These are phyloP conservation scores for Dioctria rufipes DNA, from an alignment of 2,888 invertebrate genomes.

Conservation along the genomic window DNA sequence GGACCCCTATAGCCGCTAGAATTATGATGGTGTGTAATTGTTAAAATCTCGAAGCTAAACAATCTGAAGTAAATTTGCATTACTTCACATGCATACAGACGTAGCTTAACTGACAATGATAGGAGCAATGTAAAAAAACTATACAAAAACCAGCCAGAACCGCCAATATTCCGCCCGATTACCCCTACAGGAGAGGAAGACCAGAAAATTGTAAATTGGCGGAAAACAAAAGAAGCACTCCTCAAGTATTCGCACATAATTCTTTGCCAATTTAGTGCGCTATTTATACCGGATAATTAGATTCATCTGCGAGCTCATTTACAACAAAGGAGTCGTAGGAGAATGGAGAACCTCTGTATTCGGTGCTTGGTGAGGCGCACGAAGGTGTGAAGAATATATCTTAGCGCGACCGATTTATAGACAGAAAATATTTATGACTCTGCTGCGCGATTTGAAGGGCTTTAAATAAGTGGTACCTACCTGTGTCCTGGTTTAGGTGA, in stretches of 20 bases:
- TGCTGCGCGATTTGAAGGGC: constrained; percentile 2
- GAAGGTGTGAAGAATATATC: constrained; percentile 27
- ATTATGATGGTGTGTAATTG: too few species aligned
- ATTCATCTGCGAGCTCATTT: constrained; percentile 45
- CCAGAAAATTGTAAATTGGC: constrained; percentile 38
- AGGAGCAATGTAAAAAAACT: too few species aligned
- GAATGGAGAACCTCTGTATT: constrained; percentile 30
- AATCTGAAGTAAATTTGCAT: too few species aligned
- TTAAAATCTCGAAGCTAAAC: too few species aligned
- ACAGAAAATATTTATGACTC: constrained; percentile 39
- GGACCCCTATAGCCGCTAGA: too few species aligned
- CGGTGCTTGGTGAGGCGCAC: not conserved
- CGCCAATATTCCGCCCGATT: constrained; percentile 23
- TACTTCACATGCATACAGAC: too few species aligned
- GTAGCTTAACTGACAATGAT: too few species aligned
- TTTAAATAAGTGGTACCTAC: constrained; percentile 6
- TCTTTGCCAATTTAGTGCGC: constrained; percentile 52
- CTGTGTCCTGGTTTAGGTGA: not conserved
- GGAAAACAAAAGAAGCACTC: constrained; percentile 45
- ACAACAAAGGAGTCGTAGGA: constrained; percentile 45
- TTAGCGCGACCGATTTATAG: constrained; percentile 41
- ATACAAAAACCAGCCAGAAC: constrained; percentile 8
- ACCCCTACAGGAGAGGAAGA: constrained; percentile 23
- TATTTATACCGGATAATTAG: constrained; percentile 53
- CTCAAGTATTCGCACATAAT: constrained; percentile 43